Percentiles rank a stretch among this genome's conserved stretches.
phyloP scores from a whole-genome alignment of 2,113 vertebrate species.

The Peromyscus polionotus region DNA sequence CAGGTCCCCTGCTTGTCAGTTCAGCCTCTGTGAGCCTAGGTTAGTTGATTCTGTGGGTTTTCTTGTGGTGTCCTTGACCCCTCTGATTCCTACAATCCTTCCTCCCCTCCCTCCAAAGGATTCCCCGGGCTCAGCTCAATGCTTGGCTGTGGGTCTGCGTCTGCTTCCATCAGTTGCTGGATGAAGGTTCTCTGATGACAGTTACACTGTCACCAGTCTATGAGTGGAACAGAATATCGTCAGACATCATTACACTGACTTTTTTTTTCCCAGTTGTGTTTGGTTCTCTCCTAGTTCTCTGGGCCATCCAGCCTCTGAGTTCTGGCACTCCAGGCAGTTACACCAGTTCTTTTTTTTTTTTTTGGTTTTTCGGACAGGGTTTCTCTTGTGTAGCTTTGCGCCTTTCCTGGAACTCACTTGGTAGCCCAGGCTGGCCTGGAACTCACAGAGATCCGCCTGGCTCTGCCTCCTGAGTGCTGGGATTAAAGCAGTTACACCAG shows the following conservation, averaged over 20 bases:
- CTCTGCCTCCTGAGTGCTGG: too few species aligned
- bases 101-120: background rate
- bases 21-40: background rate
- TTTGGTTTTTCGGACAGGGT: too few species aligned
- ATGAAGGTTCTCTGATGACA: background rate
- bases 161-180: background rate
- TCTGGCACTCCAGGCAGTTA: background rate
- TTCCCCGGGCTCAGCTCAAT: background rate
- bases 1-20: background rate
- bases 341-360: background rate
- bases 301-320: too few species aligned
- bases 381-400: too few species aligned
- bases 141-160: background rate
- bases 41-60: background rate
- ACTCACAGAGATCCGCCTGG: too few species aligned
- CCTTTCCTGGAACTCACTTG: too few species aligned
- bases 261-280: too few species aligned
- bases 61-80: background rate
- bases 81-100: background rate
- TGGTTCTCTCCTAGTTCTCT: too few species aligned
- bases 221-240: background rate
- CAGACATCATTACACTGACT: too few species aligned
- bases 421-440: too few species aligned
- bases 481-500: background rate
- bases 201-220: background rate